Evolutionary conservation across 2,797 vertebrate species (phyloP), one percentile per base, ranked within the genome.

Genomic region (Neoniphon sammara): DNA sequence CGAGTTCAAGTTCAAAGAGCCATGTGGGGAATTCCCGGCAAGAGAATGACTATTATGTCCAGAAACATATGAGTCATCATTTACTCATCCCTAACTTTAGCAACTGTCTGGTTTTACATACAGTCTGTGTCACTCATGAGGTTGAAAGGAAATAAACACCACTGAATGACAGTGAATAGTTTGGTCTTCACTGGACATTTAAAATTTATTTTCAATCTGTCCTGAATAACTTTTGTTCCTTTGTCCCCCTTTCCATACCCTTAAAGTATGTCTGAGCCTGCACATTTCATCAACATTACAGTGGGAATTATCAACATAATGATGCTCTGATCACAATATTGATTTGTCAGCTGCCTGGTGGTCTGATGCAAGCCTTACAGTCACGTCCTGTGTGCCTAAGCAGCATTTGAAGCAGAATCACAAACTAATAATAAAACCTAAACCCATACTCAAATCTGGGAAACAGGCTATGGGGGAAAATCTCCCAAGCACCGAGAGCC

Each of bases 41-140:
- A 61, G 53, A 46, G 34, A 58, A 70, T 91, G 90, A 93, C 87
- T 88, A 86, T 88, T 30, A 79, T 7, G 0, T 30, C 79, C 70
- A 75, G 86, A 88, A 89, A 87, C 1, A 74, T 18, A 71, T 85
- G 89, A 90, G 76, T 85, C 74, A 89, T 52, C 49, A n/a, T 0
- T 27, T 81, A 91, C 60, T 92, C 91, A 91, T 20, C 0, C 6
- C 20, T 36, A 60, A 60, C 56, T 57, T 65, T 9, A 46, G 54
- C 4, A 0, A 62, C 4, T 18, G 76, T 85, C 87, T 89, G 78
- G 71, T 58, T 82, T 81, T 42, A 63, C 61, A 39, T 8, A 12
- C 50, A 14, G 47, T 44, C 49, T 4, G 31, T 1, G 18, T 44
- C 25, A 52, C 11, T 73, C 30, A 5, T 20, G 20, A 9, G 7